Evolutionary conservation across 2,113 vertebrate genomes (phyloP).

Genomic region (Hemiprocne comata): DNA sequence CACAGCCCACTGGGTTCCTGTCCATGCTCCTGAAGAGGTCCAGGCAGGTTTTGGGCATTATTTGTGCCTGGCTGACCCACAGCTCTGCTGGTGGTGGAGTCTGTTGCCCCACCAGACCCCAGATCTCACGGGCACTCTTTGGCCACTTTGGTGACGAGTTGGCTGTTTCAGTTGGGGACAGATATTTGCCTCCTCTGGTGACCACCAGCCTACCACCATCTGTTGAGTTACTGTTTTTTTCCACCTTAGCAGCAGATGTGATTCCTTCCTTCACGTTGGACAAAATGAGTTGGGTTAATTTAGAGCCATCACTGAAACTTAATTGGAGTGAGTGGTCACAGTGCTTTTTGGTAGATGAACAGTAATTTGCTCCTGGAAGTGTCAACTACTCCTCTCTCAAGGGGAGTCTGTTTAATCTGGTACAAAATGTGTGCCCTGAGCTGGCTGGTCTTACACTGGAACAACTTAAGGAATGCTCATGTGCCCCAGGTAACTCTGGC

Average conservation of each 20-base stretch:
- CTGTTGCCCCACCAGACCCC: neutral
- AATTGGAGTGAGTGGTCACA: neutral
- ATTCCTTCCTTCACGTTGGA: neutral
- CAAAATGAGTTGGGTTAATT: neutral
- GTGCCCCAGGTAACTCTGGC: neutral
- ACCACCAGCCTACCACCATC: neutral
- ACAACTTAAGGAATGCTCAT: neutral
- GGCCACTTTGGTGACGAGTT: neutral
- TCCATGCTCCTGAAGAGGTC: neutral
- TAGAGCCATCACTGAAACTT: neutral
- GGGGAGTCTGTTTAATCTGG: neutral
- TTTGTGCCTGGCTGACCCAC: neutral
- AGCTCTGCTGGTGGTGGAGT: neutral
- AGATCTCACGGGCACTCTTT: neutral
- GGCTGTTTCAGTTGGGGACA: rapidly evolving
- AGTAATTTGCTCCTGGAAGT: neutral
- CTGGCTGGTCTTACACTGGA: neutral
- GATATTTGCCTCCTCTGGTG: neutral
- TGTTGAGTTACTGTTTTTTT: neutral
- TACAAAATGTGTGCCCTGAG: neutral
- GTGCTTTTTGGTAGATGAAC: neutral
- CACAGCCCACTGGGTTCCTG: neutral
- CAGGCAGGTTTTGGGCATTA: neutral
- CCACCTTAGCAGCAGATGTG: neutral
- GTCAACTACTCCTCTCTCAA: neutral